Conservation (phyloP, 2,888 invertebrate species). For the Cryptocephalus moraei region DNA sequence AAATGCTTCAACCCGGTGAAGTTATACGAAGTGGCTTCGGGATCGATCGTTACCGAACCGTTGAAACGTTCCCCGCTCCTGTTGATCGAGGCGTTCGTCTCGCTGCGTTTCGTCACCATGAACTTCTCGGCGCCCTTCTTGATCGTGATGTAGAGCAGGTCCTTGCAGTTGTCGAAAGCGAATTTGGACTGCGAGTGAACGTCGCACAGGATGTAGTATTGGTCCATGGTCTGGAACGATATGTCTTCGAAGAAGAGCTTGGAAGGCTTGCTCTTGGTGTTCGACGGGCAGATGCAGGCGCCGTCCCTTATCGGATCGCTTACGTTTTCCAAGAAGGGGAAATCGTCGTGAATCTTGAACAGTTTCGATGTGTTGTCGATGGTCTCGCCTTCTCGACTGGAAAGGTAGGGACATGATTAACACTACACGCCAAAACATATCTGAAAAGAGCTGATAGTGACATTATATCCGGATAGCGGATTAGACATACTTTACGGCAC, state of each 20-base stretch:
- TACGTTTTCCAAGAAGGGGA: no score
- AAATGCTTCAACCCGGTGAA: conserved; percentile 44
- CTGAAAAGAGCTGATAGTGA: no score
- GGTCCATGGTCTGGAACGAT: not conserved
- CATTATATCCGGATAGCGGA: no score
- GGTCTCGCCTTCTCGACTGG: conserved; percentile 8
- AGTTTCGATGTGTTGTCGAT: not conserved
- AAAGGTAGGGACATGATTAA: not conserved
- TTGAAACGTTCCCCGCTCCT: no score
- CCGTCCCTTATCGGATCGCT: no score
- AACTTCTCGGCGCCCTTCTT: not conserved
- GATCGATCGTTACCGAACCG: not conserved
- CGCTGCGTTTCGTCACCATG: not conserved
- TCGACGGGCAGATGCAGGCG: no score
- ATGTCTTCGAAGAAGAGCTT: not conserved
- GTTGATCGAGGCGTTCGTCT: not conserved
- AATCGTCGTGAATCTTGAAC: not conserved
- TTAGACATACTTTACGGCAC: no score
- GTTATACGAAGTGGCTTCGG: conserved; percentile 18
- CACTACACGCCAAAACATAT: no score
- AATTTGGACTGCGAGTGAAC: conserved; percentile 13
- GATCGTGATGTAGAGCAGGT: conserved; percentile 8
- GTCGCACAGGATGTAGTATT: conserved; percentile 11
- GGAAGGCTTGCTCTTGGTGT: not conserved
- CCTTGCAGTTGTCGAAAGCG: conserved; percentile 14